A percentile compares a stretch with the other conserved stretches of the same genome.
phyloP scores from a whole-genome alignment of 2,797 vertebrate genomes.

The Sebastiscus tertius region DNA sequence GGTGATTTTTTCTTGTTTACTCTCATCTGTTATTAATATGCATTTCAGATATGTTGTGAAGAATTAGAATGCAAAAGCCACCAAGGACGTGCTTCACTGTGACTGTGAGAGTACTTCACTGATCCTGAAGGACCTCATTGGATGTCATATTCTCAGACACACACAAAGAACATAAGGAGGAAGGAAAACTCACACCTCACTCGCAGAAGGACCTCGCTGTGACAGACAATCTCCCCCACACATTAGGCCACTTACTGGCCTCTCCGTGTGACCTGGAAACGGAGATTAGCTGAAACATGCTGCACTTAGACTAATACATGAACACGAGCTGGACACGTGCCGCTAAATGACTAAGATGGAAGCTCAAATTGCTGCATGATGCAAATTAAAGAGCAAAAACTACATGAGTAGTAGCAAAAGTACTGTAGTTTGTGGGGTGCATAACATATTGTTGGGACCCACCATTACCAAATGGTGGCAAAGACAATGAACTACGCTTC shows the following conservation, averaged over 20 bases:
- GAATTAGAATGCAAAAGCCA: neutral
- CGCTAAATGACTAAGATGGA: neutral
- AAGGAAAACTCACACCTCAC: neutral
- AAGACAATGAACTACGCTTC: too few relatives aligned
- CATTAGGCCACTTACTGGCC: conserved; percentile 31
- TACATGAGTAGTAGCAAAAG: too few relatives aligned
- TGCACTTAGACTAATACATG: conserved; percentile 11
- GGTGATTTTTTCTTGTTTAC: neutral
- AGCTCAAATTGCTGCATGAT: neutral
- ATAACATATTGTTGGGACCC: too few relatives aligned
- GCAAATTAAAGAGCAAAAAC: too few relatives aligned
- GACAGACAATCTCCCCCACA: conserved; percentile 4
- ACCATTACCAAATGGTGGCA: too few relatives aligned
- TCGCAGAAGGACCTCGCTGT: neutral
- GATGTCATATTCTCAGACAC: neutral
- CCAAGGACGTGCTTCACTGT: neutral
- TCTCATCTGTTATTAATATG: neutral
- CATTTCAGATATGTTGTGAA: neutral
- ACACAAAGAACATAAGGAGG: neutral
- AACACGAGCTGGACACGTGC: neutral
- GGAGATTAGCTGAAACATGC: conserved; percentile 12
- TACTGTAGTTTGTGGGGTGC: too few relatives aligned
- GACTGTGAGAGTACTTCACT: neutral
- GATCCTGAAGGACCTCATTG: neutral
- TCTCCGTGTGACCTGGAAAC: conserved; percentile 9